These are phyloP conservation scores for Drosophila kanekoi DNA, from an alignment of 2,888 invertebrate species.

Conservation along the genomic window DNA sequence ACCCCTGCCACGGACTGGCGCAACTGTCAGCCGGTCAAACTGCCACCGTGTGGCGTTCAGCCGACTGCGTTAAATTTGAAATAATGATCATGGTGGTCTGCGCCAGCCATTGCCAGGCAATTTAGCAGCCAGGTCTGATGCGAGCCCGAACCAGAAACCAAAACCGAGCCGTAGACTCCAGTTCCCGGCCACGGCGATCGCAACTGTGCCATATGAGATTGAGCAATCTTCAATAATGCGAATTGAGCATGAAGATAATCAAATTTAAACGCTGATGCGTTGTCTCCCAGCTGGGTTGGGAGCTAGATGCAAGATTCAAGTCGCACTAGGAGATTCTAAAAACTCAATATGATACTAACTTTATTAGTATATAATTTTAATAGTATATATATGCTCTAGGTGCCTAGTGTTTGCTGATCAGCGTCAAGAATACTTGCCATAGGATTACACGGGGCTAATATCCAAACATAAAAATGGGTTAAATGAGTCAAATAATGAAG, in stretches of 20 bases:
- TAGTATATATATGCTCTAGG: too few species aligned
- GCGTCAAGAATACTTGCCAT: too few species aligned
- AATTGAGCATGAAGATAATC: conserved; percentile 62
- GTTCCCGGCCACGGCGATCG: not conserved
- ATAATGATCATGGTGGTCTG: conserved; percentile 68
- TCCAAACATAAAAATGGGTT: too few species aligned
- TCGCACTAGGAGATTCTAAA: not conserved
- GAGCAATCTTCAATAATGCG: conserved; percentile 69
- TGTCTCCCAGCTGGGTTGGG: not conserved
- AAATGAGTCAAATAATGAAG: too few species aligned
- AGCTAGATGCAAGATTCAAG: conserved; percentile 5
- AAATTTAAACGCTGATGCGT: conserved; percentile 17
- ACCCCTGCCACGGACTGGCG: not conserved
- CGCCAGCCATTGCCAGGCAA: conserved; percentile 35
- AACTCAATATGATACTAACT: too few species aligned
- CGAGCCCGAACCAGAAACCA: conserved; percentile 11
- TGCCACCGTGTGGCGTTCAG: conserved; percentile 74
- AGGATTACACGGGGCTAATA: too few species aligned
- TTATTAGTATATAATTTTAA: too few species aligned
- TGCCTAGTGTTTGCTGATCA: too few species aligned
- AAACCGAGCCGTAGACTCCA: not conserved
- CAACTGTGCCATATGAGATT: conserved; percentile 59
- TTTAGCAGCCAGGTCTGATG: conserved; percentile 39
- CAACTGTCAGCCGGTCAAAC: conserved; percentile 58
- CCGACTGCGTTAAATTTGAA: conserved; percentile 68